These are phyloP conservation scores for Cephus rjabovi DNA, from an alignment of 2,888 invertebrate genomes.

Conservation along the genomic window DNA sequence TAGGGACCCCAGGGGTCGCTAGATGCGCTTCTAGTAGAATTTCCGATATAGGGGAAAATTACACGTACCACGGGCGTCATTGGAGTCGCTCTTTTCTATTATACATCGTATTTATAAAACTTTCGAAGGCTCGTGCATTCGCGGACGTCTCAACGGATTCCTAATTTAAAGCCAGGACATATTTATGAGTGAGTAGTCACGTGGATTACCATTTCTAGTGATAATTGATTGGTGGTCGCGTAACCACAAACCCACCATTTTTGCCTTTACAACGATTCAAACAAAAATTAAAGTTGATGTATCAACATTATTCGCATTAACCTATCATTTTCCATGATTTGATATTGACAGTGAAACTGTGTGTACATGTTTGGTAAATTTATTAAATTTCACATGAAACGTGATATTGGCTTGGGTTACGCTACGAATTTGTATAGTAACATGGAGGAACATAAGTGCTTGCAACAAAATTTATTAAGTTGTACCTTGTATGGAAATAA, in stretches of 20 bases:
- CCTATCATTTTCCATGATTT: neutral
- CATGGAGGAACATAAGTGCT: neutral
- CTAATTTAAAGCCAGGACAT: slow-evolving; percentile 11
- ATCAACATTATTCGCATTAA: neutral
- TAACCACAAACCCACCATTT: slow-evolving; percentile 34
- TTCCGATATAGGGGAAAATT: neutral
- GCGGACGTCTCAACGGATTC: slow-evolving; percentile 15
- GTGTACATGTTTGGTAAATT: neutral
- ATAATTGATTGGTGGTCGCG: slow-evolving; percentile 23
- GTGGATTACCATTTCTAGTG: neutral
- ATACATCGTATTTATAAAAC: slow-evolving; percentile 34
- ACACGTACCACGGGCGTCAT: slow-evolving; percentile 30
- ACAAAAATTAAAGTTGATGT: slow-evolving; percentile 7
- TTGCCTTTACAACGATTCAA: slow-evolving; percentile 8
- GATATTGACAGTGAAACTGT: neutral
- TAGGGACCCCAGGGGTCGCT: neutral
- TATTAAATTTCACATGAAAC: neutral
- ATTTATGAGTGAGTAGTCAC: slow-evolving; percentile 29
- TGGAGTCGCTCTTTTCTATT: slow-evolving; percentile 29
- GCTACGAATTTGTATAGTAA: neutral
- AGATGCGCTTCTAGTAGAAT: neutral
- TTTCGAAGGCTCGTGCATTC: slow-evolving; percentile 20
- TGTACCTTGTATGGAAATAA: neutral
- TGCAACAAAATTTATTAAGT: neutral
- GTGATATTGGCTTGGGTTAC: neutral